Evolutionary conservation across 2,113 vertebrate genomes (phyloP).

Genomic region (Myiagra hebetior): DNA sequence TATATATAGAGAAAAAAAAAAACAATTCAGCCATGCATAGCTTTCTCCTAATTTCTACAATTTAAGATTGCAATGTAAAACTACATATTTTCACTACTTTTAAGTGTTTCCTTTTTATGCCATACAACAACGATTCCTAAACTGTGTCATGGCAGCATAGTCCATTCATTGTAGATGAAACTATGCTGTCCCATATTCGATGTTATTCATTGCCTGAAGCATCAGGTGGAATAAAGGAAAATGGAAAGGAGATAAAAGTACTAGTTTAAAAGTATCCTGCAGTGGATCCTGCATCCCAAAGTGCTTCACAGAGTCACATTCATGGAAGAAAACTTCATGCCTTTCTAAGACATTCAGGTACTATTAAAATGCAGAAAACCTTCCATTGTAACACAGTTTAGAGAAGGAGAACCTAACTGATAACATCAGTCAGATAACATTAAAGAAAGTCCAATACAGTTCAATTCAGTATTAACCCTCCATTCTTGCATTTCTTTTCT

Average conservation of each 20-base stretch:
- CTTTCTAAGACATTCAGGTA: not conserved
- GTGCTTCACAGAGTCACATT: not conserved
- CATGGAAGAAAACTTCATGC: rapidly evolving
- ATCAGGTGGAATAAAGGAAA: not conserved
- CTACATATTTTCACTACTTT: not conserved
- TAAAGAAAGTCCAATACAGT: not conserved
- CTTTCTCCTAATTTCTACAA: not conserved
- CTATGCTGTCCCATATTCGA: not conserved
- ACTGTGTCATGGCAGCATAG: not conserved
- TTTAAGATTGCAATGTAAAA: not conserved
- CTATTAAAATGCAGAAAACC: not conserved
- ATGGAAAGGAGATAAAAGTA: not conserved
- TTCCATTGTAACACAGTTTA: not conserved
- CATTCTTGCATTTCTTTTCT: not conserved
- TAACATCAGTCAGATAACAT: not conserved
- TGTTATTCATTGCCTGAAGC: not conserved
- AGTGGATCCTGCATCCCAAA: not conserved
- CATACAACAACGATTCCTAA: not conserved
- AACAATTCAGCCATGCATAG: not conserved
- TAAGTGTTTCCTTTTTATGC: not conserved
- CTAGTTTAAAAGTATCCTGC: not conserved
- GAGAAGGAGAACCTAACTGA: not conserved
- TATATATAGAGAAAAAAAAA: not conserved
- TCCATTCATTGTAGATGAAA: not conserved
- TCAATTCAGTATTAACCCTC: not conserved